Evolutionary conservation across 2,888 invertebrate species (phyloP), one percentile per base, ranked within the genome.

Genomic region (Griposia aprilina): DNA sequence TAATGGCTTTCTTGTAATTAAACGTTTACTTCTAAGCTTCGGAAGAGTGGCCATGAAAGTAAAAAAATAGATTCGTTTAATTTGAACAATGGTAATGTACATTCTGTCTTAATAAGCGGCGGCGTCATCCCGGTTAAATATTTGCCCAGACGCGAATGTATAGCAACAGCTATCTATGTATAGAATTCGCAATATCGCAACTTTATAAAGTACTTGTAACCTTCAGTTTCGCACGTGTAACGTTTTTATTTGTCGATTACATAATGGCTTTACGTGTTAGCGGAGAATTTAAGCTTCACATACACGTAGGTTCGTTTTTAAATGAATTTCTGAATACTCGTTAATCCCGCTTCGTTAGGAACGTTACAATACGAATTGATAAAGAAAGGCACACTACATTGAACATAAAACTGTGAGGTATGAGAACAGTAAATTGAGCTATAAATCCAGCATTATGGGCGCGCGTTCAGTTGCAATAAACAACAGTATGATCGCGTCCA

Each of bases 391-490:
- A 60, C 68, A 80, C 79, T 74, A 83, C 83, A 86, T 83, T 83
- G 71, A 69, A 82, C 66, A 87, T 82, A 87, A 85, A 88, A 84
- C 86, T 83, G 80, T 82, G 84, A 80, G 83, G 78, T 73, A 88
- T 86, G 84, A 81, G 82, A 87, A 86, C 86, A 88, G 83, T 87
- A 91, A 90, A 92, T 90, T 86, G 89, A 90, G 90, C 88, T 88
- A 91, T 90, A 88, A 89, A 90, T 89, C 82, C 73, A 57, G 66
- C 65, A 81, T 82, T 84, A 84, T 69, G 79, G 68, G 78, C 62
- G 65, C 82, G 81, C 84, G 84, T 83, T 82, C 82, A 69, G 80
- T 76, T 77, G 83, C 84, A 78, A 90, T 89, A 88, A 88, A 88
- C 86, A 86, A 85, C 69, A 73, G 81, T 62, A 89, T 80, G 88